These are phyloP conservation scores for Ceratothoa steindachneri DNA, from an alignment of 2,888 invertebrate species.

Conservation along the genomic window DNA sequence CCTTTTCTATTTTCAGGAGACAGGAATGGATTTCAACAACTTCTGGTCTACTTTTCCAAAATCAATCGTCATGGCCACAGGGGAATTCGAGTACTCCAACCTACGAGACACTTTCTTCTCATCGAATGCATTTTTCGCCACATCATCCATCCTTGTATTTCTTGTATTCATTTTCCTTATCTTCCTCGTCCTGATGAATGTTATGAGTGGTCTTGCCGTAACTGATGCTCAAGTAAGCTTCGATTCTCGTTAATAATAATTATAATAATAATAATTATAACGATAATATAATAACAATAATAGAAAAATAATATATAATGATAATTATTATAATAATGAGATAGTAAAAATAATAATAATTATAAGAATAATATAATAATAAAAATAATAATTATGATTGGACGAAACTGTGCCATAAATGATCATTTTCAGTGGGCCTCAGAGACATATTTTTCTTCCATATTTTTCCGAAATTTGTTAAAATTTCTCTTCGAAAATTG, in stretches of 20 bases:
- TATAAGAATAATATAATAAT: too few relatives aligned
- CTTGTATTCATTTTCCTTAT: slow-evolving; percentile 47
- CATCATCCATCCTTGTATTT: slow-evolving; percentile 41
- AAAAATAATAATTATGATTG: too few relatives aligned
- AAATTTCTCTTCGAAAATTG: too few relatives aligned
- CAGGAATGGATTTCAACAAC: slow-evolving; percentile 18
- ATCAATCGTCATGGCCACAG: slow-evolving; percentile 46
- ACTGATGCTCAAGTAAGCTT: slow-evolving; percentile 36
- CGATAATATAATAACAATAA: neutral
- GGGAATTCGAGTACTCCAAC: slow-evolving; percentile 47
- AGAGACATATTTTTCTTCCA: too few relatives aligned
- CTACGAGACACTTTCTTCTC: slow-evolving; percentile 25
- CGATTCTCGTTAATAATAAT: too few relatives aligned
- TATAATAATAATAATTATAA: neutral
- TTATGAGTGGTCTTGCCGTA: slow-evolving; percentile 47
- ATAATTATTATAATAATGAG: too few relatives aligned
- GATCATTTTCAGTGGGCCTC: too few relatives aligned
- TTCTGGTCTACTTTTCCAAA: slow-evolving; percentile 47
- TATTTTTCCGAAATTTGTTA: too few relatives aligned
- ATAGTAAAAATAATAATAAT: too few relatives aligned
- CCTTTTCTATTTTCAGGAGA: neutral
- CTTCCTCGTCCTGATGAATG: slow-evolving; percentile 48
- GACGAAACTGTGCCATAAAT: too few relatives aligned
- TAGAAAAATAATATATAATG: neutral
- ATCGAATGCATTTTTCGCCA: neutral